A percentile compares a stretch with the other conserved stretches of the same genome.
Conservation (phyloP, 2,113 vertebrate genomes). For the Rhinolophus ferrumequinum region DNA sequence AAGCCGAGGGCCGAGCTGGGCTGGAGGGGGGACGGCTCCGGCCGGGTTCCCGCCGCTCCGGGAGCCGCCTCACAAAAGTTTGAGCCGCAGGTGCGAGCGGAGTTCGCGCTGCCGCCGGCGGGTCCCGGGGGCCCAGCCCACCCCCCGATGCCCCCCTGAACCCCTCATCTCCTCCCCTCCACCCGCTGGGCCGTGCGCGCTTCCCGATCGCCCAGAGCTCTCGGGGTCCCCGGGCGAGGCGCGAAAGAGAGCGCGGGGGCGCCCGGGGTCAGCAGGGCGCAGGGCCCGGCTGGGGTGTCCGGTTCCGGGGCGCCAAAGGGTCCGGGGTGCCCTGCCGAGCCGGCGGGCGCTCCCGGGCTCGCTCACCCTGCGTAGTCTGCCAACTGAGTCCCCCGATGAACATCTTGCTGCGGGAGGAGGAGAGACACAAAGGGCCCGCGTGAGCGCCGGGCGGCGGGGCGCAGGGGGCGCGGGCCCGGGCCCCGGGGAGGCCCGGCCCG, state of each 20-base stretch:
- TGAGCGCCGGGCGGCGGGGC: conserved; percentile 76
- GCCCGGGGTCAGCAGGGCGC: conserved; percentile 73
- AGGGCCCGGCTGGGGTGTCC: conserved; percentile 70
- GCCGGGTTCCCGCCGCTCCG: conserved; percentile 74
- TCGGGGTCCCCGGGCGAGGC: conserved; percentile 69
- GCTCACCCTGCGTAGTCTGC: conserved; percentile 98
- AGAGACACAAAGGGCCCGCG: conserved; percentile 81
- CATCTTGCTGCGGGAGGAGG: conserved; percentile 93
- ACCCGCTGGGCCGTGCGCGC: conserved; percentile 61
- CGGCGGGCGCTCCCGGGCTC: conserved; percentile 60
- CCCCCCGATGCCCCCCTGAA: conserved; percentile 61
- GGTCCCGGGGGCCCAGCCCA: conserved; percentile 63
- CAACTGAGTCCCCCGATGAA: conserved; percentile 98
- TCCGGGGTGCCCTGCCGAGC: conserved; percentile 57
- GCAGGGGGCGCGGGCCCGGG: conserved; percentile 74
- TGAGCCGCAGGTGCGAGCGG: conserved; percentile 83
- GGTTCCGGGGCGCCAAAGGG: conserved; percentile 51
- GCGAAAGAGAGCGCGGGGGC: conserved; percentile 69
- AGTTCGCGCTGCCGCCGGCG: conserved; percentile 75
- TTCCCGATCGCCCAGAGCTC: conserved; percentile 48
- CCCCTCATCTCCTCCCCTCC: conserved; percentile 53
- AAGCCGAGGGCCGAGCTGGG: conserved; percentile 65
- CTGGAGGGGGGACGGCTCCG: conserved; percentile 57
- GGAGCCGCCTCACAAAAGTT: conserved; percentile 80
- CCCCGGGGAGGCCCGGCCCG: conserved; percentile 70